Base-by-base conservation (phyloP, 2,797 vertebrate genomes). In the Agapornis canus region DNA sequence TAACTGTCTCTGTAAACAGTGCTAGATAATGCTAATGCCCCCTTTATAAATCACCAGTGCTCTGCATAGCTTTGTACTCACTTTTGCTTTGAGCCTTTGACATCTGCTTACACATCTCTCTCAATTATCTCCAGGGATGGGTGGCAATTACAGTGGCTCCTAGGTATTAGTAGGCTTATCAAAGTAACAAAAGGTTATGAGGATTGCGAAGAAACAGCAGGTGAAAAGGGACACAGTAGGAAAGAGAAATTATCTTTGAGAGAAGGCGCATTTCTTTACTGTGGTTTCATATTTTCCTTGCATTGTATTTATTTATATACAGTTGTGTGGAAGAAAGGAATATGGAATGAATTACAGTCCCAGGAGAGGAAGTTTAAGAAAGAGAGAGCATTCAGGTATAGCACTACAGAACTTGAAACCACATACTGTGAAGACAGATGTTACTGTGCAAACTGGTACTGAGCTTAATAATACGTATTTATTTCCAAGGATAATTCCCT, bases 51-150 rank as follows among this genome's bases (percentile, higher is more conserved):
- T 83, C 90, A 79, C 49, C 7, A 1, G 19, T 21, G 69, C 69
- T 94, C 85, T 92, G 93, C 93, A 96, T 72, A 91, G 82, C 95
- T 96, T 94, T 96, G 91, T 91, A 91, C 54, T 94, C 76, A 13
- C 79, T 94, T 95, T 94, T 94, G 89, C 94, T 91, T 83, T 52
- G 82, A 88, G 85, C 35, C 49, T 86, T 81, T 68, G 70, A 83
- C 93, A 96, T 95, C 93, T 94, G 87, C 89, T 91, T 92, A 82
- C 37, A 59, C 82, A 95, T 95, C 91, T 94, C 92, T 80, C 31
- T 45, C 4, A 2, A 71, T 95, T 94, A 92, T 92, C 96, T 96
- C 91, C 66, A 79, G 93, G 91, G 94, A 90, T 76, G 77, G 35
- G 65, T 90, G 82, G 82, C 69, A 94, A 94, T 96, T 96, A 90